Base-by-base conservation (phyloP, 1,140 invertebrate genomes). In the Pemphigus obesinymphae region DNA sequence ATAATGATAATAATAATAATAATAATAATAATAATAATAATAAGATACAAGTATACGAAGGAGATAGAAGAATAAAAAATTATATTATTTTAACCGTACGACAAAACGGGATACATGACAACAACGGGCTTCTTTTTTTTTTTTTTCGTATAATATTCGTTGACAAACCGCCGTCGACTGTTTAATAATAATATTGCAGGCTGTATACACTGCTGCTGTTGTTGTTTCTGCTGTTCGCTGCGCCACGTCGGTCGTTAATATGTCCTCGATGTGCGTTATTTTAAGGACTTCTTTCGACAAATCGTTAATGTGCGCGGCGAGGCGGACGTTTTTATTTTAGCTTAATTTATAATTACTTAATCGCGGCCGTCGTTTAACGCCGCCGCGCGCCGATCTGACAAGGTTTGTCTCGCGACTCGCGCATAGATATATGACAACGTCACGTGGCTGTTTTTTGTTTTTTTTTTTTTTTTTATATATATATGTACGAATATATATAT, bases 231-330 rank as follows among this genome's bases (percentile, higher is more conserved):
- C n/a, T 11, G 26, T 43, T n/a, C n/a, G n/a, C n/a, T n/a, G n/a
- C n/a, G n/a, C n/a, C n/a, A n/a, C n/a, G 43, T 11, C 17, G 43
- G 70, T 73, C 70, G 70, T 70, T 70, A 70, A 70, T 70, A 45
- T 48, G 70, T 73, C 70, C 70, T 73, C 70, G 70, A n/a, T 29
- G 45, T 48, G 45, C 70, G 70, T 73, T 73, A 73, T 73, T 73
- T 73, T 73, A 73, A 73, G 70, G 70, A 73, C 70, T 73, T 73
- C 70, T 73, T 50, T 73, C 70, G 70, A 73, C 70, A 73, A 73
- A 73, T 73, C 43, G 43, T 73, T 73, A 48, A 73, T 48, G 29
- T 26, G 70, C 23, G 68, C 55, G 0, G 50, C 40, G 40, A 70
- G 68, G 2, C 40, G 40, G 23, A 73, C 68, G 70, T 73, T 73